Conservation (phyloP, 2,797 vertebrate species). For the Cossypha heuglini region DNA sequence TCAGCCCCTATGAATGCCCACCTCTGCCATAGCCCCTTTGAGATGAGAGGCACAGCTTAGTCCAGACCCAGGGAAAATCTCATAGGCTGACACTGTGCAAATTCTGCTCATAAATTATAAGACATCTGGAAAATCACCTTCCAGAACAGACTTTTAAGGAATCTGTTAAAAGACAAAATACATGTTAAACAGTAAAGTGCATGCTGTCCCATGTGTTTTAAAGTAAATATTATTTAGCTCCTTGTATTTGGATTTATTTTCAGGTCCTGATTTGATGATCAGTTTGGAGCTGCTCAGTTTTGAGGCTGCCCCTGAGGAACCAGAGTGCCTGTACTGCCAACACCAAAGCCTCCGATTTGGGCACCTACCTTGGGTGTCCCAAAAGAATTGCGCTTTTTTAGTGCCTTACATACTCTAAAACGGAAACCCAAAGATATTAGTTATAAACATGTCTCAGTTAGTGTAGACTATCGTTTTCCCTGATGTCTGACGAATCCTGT, state of each 20-base stretch:
- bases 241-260: neutral
- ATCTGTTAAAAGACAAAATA: neutral
- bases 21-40: neutral
- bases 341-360: neutral
- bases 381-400: neutral
- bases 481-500: neutral
- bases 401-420: neutral
- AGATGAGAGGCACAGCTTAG: neutral
- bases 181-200: neutral
- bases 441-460: accelerated
- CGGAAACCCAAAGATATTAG: neutral
- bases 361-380: neutral
- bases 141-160: neutral
- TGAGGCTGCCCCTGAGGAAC: neutral
- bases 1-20: accelerated
- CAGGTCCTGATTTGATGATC: neutral
- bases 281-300: neutral
- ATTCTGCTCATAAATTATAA: neutral
- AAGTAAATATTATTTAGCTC: neutral
- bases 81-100: neutral
- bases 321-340: accelerated
- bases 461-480: neutral
- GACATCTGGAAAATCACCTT: neutral
- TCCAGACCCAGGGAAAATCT: neutral
- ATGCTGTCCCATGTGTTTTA: neutral